Evolutionary conservation across 2,797 vertebrate species (phyloP), one percentile per base, ranked within the genome.

Genomic region (Centropyge bicolor): DNA sequence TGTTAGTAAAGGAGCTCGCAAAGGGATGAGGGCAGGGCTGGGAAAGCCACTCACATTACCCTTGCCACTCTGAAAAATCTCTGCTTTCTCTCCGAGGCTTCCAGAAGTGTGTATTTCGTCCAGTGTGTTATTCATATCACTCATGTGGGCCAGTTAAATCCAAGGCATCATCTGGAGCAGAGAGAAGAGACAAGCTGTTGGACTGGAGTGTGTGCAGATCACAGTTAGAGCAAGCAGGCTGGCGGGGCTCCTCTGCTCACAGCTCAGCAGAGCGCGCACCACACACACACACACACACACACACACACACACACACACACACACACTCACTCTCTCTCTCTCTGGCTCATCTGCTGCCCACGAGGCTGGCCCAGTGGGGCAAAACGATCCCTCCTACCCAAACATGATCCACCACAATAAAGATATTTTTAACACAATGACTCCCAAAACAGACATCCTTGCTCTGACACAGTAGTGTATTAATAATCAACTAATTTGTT

Each of bases 361-460:
- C 88, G 84, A 92, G 93, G 88, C 90, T 91, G 92, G 91, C 90
- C 93, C 88, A 92, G 93, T 88, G 90, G 91, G 93, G 93, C 88
- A 93, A 95, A 92, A 88, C 27, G 88, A 94, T 93, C 94, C 95
- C 94, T 95, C 95, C 94, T 93, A 93, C 93, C 92, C 94, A 92
- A 95, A 95, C 94, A 94, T 94, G 94, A 95, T 94, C 93, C 89
- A 91, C 91, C 91, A 94, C 91, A 95, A 92, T 94, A 94, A 94
- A 95, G 93, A 94, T 95, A 95, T 95, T 95, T 95, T 94, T 95
- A 95, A 95, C 91, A 75, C 88, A 90, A 92, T 92, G 90, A 94
- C 91, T 93, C 89, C 79, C 60, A 81, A 87, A 91, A 80, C 88
- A 91, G 89, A 56, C 70, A 75, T 86, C 78, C 78, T 74, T 56